Evolutionary conservation across 2,113 vertebrate species (phyloP).

Genomic region (Psammodynastes pulverulentus): DNA sequence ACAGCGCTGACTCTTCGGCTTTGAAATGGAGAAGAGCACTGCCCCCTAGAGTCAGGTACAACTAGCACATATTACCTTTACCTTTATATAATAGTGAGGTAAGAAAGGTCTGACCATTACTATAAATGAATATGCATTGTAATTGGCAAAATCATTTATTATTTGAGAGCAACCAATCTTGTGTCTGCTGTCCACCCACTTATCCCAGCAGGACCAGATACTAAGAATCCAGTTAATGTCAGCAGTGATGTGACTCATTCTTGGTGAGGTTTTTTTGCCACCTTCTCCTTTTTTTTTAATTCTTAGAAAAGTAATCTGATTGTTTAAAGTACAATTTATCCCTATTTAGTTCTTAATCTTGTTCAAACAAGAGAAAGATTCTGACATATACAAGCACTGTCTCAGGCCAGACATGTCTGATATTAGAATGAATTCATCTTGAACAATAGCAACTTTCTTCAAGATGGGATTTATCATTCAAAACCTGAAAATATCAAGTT

Average conservation of each 20-base stretch:
- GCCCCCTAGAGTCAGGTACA: too few species aligned
- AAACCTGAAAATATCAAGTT: neutral
- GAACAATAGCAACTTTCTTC: neutral
- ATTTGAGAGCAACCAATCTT: neutral
- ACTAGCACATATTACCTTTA: too few species aligned
- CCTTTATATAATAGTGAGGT: neutral
- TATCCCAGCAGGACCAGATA: neutral
- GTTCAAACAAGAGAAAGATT: neutral
- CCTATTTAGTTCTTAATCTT: neutral
- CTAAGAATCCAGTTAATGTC: neutral
- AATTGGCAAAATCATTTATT: neutral
- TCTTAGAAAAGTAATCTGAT: neutral
- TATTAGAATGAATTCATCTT: neutral
- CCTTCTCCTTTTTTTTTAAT: neutral
- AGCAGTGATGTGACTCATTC: neutral
- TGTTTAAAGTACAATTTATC: neutral
- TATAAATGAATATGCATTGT: neutral
- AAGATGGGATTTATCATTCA: neutral
- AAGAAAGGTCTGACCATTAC: neutral
- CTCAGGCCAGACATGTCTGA: neutral
- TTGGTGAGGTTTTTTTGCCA: neutral
- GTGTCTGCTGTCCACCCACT: neutral
- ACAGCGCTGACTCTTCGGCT: too few species aligned
- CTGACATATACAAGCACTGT: neutral
- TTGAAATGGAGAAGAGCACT: too few species aligned